Base-by-base conservation (phyloP, 2,797 vertebrate genomes). In the Acipenser oxyrinchus region DNA sequence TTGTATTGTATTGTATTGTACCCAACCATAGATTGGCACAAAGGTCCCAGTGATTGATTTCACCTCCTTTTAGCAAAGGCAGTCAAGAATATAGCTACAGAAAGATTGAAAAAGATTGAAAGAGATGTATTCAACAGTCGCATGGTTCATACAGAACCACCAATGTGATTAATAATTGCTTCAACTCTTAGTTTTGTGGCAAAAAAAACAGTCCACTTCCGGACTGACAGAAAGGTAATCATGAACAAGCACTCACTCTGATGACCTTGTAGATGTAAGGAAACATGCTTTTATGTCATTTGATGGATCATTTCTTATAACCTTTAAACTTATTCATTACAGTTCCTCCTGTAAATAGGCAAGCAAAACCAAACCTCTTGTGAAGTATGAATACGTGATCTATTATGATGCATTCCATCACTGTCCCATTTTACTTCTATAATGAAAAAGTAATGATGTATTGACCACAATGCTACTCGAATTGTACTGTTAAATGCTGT, bases 381-480 rank as follows among this genome's bases (percentile, higher is more conserved):
- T 68, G 60, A 72, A 62, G 68, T 52, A 60, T 72, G 48, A 13
- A 69, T 18, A 69, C 70, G 63, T 62, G 72, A 82, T 71, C 67
- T 57, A 66, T 76, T 71, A 68, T 9, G 62, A 62, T 60, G 61
- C 66, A 60, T 66, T 61, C 61, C 63, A 69, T 62, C 15, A 8
- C 51, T 67, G 69, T 62, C 15, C 68, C 52, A 12, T 57, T 70
- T 50, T 51, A 4, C 65, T 55, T 64, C 58, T 68, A 77, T 68
- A 75, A 70, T 73, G 69, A 77, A 73, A 67, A 75, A 50, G 62
- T 71, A 73, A 72, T 73, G 73, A 76, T 72, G 70, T 71, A 76
- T 73, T 74, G 76, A 81, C 62, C 69, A 66, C 74, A 12, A 49
- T 62, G 69, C 64, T 51, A 70, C 67, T 73, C 48, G 75, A 71